phyloP scores from a whole-genome alignment of 2,888 invertebrate species.

The Eueremaeus valkanovi region DNA sequence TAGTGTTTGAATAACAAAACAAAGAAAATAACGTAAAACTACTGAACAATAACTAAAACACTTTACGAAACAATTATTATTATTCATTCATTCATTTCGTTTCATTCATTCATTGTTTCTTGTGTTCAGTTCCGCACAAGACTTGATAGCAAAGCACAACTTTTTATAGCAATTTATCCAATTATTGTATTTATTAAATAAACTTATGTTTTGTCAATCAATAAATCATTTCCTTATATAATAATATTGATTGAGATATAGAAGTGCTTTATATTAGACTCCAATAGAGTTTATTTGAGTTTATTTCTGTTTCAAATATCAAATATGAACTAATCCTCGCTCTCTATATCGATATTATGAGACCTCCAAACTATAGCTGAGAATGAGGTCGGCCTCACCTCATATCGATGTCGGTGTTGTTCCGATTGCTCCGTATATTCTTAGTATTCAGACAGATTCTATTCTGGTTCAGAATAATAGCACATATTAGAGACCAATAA shows the following conservation, averaged over 20 bases:
- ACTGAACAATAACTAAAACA: constrained; percentile 8
- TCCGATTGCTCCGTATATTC: too few species aligned
- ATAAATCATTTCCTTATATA: constrained; percentile 9
- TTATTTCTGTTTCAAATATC: not conserved
- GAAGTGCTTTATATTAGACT: not conserved
- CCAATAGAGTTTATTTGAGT: not conserved
- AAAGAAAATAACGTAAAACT: too few species aligned
- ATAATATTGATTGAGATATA: not conserved
- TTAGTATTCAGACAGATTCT: too few species aligned
- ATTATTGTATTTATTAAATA: not conserved
- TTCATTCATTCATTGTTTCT: constrained; percentile 3
- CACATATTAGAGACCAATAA: too few species aligned
- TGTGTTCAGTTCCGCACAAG: not conserved
- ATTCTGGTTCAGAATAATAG: too few species aligned
- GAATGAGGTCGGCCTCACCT: too few species aligned
- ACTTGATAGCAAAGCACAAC: not conserved
- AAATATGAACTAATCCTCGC: too few species aligned
- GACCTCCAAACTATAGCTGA: too few species aligned
- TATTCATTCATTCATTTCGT: constrained; percentile 5
- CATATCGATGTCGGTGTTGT: too few species aligned
- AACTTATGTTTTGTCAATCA: not conserved
- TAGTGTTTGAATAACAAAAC: not conserved
- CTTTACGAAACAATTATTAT: not conserved
- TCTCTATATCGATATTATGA: too few species aligned
- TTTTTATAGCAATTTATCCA: not conserved